These are phyloP conservation scores for Zoanthus solanderi DNA, from an alignment of 92 coral and sea anemone species.

Conservation along the genomic window DNA sequence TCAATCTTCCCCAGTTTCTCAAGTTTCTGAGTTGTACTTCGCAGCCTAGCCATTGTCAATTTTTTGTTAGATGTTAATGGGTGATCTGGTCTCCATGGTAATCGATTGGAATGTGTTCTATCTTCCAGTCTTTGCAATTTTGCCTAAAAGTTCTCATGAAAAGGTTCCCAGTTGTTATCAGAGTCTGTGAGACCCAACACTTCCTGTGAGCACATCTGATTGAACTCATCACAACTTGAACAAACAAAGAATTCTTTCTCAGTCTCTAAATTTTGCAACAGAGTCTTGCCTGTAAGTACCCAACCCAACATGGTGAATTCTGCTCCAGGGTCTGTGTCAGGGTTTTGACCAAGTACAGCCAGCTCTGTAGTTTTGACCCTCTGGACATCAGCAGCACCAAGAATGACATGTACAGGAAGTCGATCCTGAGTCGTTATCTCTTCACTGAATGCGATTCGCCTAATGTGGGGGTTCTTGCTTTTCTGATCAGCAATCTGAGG, in stretches of 20 bases:
- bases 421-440: conserved; percentile 45
- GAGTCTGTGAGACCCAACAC: conserved; percentile 63
- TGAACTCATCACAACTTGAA: conserved; percentile 69
- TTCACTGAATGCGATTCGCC: conserved; percentile 60
- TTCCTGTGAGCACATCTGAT: conserved; percentile 73
- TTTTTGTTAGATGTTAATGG: conserved; percentile 60
- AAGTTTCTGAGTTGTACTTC: conserved; percentile 59
- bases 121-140: conserved; percentile 8
- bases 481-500: conserved; percentile 60
- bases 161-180: background rate
- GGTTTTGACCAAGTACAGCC: conserved; percentile 58
- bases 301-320: conserved; percentile 72
- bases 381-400: conserved; percentile 65
- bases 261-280: background rate
- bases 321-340: conserved; percentile 71
- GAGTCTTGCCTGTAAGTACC: conserved; percentile 52
- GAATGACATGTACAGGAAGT: conserved; percentile 64
- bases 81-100: no score
- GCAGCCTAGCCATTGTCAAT: conserved; percentile 58
- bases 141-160: background rate
- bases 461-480: conserved; percentile 38
- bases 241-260: conserved; percentile 74
- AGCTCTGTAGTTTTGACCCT: conserved; percentile 64
- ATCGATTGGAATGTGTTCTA: background rate
- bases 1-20: conserved; percentile 32